These are phyloP conservation scores for Hippolais icterina DNA, from an alignment of 2,113 vertebrate species.

Conservation along the genomic window DNA sequence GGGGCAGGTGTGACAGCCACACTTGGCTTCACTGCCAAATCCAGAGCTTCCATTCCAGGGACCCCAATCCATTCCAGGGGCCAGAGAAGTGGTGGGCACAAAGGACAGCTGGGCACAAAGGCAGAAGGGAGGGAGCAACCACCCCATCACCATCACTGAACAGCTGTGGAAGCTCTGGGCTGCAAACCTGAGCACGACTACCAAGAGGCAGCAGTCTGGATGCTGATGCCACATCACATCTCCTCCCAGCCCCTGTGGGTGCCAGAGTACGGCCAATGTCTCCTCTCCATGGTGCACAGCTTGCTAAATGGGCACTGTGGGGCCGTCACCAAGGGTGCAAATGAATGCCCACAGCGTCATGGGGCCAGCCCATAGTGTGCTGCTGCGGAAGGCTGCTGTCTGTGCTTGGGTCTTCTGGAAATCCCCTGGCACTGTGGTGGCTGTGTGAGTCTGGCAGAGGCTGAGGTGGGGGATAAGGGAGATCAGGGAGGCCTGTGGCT, in stretches of 20 bases:
- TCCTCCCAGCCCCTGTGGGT: not conserved
- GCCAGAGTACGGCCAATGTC: fast-evolving
- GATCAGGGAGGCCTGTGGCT: not conserved
- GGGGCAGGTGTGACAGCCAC: not conserved
- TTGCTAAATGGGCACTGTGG: not conserved
- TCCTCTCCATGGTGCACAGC: fast-evolving
- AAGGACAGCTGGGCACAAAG: too few relatives aligned
- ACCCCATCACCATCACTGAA: not conserved
- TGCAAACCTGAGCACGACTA: not conserved
- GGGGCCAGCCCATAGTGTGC: fast-evolving
- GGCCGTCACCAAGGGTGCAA: not conserved
- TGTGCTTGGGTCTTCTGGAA: not conserved
- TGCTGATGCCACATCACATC: not conserved
- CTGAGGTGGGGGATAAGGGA: not conserved
- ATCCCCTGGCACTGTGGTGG: not conserved
- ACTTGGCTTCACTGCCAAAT: not conserved
- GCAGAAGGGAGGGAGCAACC: not conserved
- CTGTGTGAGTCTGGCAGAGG: not conserved
- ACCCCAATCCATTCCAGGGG: not conserved
- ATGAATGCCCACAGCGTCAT: fast-evolving
- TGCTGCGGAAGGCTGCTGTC: not conserved
- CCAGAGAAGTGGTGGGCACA: not conserved
- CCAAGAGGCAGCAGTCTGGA: not conserved
- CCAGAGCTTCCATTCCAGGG: not conserved
- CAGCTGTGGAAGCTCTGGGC: not conserved